Conservation (phyloP, 2,797 vertebrate genomes). For the Vespertilio murinus region DNA sequence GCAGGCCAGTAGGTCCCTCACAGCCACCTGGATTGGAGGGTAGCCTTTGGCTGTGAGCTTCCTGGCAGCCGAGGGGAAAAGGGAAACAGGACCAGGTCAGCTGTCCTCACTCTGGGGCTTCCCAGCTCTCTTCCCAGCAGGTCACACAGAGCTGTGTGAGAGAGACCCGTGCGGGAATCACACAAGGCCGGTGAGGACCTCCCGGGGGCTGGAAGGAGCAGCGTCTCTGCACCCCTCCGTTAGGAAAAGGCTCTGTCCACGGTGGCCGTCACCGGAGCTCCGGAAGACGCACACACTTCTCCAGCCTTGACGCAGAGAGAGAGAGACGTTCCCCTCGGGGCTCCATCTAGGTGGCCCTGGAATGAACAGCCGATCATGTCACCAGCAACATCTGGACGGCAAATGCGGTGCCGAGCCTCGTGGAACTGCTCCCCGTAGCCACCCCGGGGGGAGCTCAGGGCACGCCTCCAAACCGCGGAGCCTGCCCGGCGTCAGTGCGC, state of each 20-base stretch:
- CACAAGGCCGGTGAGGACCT: background rate
- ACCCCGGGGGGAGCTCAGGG: background rate
- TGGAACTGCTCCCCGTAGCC: background rate
- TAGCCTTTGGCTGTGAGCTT: background rate
- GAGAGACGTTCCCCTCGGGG: background rate
- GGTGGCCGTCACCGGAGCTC: background rate
- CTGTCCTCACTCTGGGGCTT: background rate
- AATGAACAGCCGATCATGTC: background rate
- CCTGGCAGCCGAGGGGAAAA: conserved; percentile 42
- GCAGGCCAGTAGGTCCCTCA: background rate
- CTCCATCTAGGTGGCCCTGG: background rate
- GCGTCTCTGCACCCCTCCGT: rapidly evolving
- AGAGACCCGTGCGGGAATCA: rapidly evolving
- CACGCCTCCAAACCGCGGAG: rapidly evolving
- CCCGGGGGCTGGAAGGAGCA: rapidly evolving
- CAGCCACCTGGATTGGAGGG: background rate
- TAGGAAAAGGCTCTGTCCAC: background rate
- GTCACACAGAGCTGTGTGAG: background rate
- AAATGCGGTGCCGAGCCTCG: background rate
- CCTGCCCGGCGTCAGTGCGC: background rate
- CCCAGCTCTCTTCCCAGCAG: background rate
- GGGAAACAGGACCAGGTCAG: background rate
- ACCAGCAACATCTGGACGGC: background rate
- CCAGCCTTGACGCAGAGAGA: background rate
- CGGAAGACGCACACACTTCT: background rate